phyloP scores from a whole-genome alignment of 1,140 invertebrate species.

The Chrysopa pallens region DNA sequence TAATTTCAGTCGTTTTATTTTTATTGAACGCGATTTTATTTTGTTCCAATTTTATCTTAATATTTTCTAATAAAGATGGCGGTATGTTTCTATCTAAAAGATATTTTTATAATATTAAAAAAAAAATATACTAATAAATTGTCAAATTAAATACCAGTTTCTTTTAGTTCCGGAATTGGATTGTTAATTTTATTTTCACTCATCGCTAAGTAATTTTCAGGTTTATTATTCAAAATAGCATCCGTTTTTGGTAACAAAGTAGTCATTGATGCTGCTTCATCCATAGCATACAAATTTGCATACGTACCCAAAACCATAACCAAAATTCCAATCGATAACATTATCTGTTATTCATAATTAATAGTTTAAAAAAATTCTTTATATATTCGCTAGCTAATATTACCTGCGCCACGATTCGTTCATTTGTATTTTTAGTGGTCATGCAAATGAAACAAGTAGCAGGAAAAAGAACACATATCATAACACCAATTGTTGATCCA shows the following conservation, averaged over 20 bases:
- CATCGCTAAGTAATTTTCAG: background rate
- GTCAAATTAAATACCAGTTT: slow-evolving; percentile 1
- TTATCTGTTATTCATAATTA: slow-evolving; percentile 31
- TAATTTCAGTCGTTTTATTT: slow-evolving; percentile 7
- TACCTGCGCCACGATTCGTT: slow-evolving; percentile 49
- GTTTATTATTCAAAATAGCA: slow-evolving; percentile 1
- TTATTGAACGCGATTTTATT: background rate
- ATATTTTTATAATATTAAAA: slow-evolving; percentile 2
- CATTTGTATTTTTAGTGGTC: slow-evolving; percentile 53
- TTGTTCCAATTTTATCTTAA: slow-evolving; percentile 5
- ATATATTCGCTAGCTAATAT: slow-evolving; percentile 1
- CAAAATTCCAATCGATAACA: slow-evolving; percentile 55
- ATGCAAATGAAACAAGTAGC: slow-evolving; percentile 56
- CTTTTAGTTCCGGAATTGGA: background rate
- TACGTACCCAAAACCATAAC: slow-evolving; percentile 76
- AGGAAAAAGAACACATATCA: slow-evolving; percentile 85
- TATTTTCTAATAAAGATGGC: background rate
- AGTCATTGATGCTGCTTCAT: background rate
- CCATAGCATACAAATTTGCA: slow-evolving; percentile 61
- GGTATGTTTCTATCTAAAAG: background rate
- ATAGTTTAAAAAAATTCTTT: slow-evolving; percentile 4
- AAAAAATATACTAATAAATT: background rate
- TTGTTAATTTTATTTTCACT: slow-evolving; percentile 3
- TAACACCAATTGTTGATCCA: slow-evolving; percentile 87
- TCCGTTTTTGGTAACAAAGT: background rate